Evolutionary conservation across 2,888 invertebrate species (phyloP), one percentile per base, ranked within the genome.

Genomic region (Kryphioiulus occultus): DNA sequence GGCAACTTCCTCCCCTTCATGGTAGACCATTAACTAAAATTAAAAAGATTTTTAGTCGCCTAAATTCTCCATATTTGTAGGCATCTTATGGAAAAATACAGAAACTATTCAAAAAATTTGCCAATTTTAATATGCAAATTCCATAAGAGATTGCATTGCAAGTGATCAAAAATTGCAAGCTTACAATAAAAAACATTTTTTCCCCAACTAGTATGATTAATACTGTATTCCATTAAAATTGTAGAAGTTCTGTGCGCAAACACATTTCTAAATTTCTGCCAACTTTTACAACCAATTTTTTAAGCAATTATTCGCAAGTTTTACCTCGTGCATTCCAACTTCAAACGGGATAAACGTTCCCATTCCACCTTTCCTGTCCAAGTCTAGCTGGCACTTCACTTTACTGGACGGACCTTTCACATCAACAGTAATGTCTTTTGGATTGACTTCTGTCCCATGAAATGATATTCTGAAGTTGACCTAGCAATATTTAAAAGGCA

Each of bases 301-400:
- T n/a, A n/a, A n/a, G n/a, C n/a, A n/a, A n/a, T n/a, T n/a, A n/a
- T n/a, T n/a, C n/a, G n/a, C n/a, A n/a, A n/a, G n/a, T n/a, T n/a
- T 35, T 35, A 94, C 94, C 93, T 97, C 97, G 92, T 98, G 98
- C 95, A 97, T 96, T 89, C 98, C 98, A 90, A 97, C 95, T 92
- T 97, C 97, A 89, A 95, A 95, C 0, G 98, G 97, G 12, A 96
- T 94, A 91, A 97, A 98, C 88, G 95, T 95, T 12, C 97, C 98
- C 89, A 95, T 95, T 0, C 97, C 97, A 53, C 95, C 94, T 10
- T 93, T 92, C 90, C 95, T 95, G 47, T 92, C 92, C 89, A 96
- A 92, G 88, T 94, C 94, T 86, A 95, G 91, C 89, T 93, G 92
- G 90, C 93, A 93, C 88, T 93, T 93, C 26, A 93, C 91, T 90